phyloP scores from a whole-genome alignment of 2,797 vertebrate species.

The Hoplostethus atlanticus region DNA sequence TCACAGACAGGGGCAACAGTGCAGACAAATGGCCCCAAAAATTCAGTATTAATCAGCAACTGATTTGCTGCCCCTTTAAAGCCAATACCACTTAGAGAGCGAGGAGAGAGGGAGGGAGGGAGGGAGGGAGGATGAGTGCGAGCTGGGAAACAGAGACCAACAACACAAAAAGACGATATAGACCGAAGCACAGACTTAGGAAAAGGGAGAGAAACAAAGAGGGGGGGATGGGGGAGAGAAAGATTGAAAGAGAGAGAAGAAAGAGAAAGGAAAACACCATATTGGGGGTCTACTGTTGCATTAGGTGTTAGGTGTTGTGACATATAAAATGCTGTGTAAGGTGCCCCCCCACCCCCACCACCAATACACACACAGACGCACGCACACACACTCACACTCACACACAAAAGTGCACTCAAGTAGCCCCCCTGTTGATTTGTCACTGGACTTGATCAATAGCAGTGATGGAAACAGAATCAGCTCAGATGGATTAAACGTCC shows the following conservation, averaged over 20 bases:
- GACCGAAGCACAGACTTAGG: background rate
- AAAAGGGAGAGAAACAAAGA: slow-evolving; percentile 37
- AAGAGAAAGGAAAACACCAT: slow-evolving; percentile 38
- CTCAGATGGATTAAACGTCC: slow-evolving; percentile 86
- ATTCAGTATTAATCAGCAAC: slow-evolving; percentile 88
- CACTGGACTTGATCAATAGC: slow-evolving; percentile 84
- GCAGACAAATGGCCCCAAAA: slow-evolving; percentile 86
- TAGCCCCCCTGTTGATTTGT: slow-evolving; percentile 79
- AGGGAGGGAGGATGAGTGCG: slow-evolving; percentile 37
- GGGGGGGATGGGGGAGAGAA: slow-evolving; percentile 22
- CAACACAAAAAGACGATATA: slow-evolving; percentile 32
- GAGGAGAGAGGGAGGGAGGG: slow-evolving; percentile 41
- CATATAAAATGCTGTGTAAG: slow-evolving; percentile 75
- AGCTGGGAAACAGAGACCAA: slow-evolving; percentile 33
- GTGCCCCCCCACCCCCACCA: slow-evolving; percentile 15
- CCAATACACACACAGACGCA: slow-evolving; percentile 32
- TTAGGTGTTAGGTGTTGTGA: slow-evolving; percentile 52
- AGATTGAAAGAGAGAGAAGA: slow-evolving; percentile 24
- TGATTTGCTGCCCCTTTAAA: slow-evolving; percentile 87
- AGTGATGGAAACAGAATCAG: slow-evolving; percentile 84
- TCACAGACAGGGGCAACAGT: slow-evolving; percentile 80
- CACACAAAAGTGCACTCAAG: slow-evolving; percentile 41
- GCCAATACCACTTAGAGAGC: slow-evolving; percentile 84
- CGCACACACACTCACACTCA: slow-evolving; percentile 39
- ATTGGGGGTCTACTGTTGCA: slow-evolving; percentile 59